These are phyloP conservation scores for Aphelocoma californica DNA, from an alignment of 2,797 vertebrate genomes.

Conservation along the genomic window DNA sequence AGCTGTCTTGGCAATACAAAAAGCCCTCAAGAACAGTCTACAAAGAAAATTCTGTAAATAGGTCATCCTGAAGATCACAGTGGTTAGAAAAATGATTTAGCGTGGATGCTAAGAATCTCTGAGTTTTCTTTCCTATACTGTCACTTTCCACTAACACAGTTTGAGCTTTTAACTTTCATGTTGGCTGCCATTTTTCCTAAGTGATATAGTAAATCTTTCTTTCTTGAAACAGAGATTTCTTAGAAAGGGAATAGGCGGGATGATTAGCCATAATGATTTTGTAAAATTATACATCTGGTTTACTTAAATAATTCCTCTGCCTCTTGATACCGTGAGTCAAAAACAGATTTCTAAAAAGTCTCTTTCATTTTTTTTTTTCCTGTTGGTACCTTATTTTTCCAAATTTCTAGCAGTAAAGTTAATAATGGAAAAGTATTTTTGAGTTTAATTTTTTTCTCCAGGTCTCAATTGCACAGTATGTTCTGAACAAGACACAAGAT, in stretches of 20 bases:
- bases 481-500: background rate
- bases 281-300: background rate
- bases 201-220: fast-evolving
- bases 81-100: background rate
- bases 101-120: background rate
- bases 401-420: background rate
- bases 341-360: background rate
- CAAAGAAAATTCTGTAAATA: background rate
- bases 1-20: background rate
- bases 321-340: background rate
- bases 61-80: background rate
- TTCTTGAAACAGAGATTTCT: background rate
- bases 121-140: background rate
- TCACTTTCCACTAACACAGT: background rate
- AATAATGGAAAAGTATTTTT: background rate
- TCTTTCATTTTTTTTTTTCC: background rate
- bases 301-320: background rate
- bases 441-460: background rate
- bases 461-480: background rate
- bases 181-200: background rate
- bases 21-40: background rate
- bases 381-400: background rate
- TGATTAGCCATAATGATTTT: background rate
- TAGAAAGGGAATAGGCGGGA: background rate
- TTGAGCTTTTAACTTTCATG: background rate